Conservation (phyloP, 1,140 invertebrate species). For the Tachypleus tridentatus region DNA sequence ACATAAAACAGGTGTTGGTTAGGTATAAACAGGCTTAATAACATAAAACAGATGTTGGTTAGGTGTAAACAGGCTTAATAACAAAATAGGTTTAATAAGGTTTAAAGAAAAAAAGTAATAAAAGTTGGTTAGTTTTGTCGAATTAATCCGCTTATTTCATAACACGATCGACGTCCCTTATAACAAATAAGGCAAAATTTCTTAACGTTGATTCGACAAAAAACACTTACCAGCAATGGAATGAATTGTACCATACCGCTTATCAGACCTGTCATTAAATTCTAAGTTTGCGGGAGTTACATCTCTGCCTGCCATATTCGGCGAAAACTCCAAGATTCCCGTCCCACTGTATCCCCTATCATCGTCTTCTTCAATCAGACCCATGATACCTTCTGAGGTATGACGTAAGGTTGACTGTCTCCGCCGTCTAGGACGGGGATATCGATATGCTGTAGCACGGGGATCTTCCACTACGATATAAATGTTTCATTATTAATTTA, state of each 20-base stretch:
- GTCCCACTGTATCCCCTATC: slow-evolving; percentile 25
- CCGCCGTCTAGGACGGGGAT: slow-evolving; percentile 16
- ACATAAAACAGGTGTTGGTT: not conserved
- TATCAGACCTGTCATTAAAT: slow-evolving; percentile 35
- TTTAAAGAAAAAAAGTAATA: not conserved
- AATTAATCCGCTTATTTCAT: no score
- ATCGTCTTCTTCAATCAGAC: slow-evolving; percentile 29
- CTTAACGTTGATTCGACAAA: no score
- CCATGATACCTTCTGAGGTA: slow-evolving; percentile 10
- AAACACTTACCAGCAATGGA: slow-evolving; percentile 1
- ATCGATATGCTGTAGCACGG: slow-evolving; percentile 18
- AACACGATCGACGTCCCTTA: no score
- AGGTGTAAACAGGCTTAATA: not conserved
- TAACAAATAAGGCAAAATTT: no score
- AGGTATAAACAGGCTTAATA: not conserved
- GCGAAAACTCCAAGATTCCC: slow-evolving; percentile 60
- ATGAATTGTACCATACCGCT: not conserved
- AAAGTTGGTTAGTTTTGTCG: no score
- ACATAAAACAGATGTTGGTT: not conserved
- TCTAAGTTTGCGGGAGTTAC: slow-evolving; percentile 75
- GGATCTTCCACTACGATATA: slow-evolving; percentile 15
- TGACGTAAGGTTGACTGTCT: slow-evolving; percentile 5
- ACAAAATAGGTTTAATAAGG: not conserved
- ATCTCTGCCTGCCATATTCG: slow-evolving; percentile 75
- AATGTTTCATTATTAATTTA: not conserved